Base-by-base conservation (phyloP, 1,140 invertebrate species). In the Thaumatotibia leucotreta region DNA sequence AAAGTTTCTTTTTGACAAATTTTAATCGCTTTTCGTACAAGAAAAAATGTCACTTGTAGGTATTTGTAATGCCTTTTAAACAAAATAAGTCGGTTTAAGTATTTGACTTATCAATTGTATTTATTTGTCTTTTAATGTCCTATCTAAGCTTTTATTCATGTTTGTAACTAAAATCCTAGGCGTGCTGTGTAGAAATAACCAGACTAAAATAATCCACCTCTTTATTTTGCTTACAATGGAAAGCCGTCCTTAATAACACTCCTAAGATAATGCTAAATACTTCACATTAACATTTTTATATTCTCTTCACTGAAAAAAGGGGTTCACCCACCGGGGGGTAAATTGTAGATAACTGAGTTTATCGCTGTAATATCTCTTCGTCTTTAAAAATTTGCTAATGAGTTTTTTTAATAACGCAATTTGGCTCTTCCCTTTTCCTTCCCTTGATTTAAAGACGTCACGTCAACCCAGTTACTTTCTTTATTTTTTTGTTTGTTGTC, bases 331-430 rank as follows among this genome's bases (percentile, higher is more conserved):
- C 73, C 69, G 75, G 74, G 72, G 72, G 64, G 66, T 69, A 73
- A 81, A 78, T 80, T 82, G 77, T 71, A 82, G 80, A 90, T 84
- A 86, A 89, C 86, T 88, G 82, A 86, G 77, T 90, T 88, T 88
- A 90, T 86, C 84, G 75, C 77, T 84, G 77, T 82, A 85, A 85
- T 85, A 87, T 88, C 83, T 85, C 76, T 83, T 88, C 87, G 85
- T 88, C 84, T 88, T 85, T 84, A 72, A 75, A 84, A 90, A 89
- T 90, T 90, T 87, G 86, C 85, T 86, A 90, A 90, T 90, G 88
- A 89, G 83, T 88, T 89, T 88, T 90, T 90, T 89, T 90, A 88
- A 90, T 90, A 88, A 90, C 80, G 78, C 74, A 88, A 86, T 89
- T 90, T 79, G 82, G 64, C 69, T 17, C 32, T 52, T 32, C 52